These are phyloP conservation scores for Lepisosteus oculatus DNA, from an alignment of 2,113 vertebrate species.

Conservation along the genomic window DNA sequence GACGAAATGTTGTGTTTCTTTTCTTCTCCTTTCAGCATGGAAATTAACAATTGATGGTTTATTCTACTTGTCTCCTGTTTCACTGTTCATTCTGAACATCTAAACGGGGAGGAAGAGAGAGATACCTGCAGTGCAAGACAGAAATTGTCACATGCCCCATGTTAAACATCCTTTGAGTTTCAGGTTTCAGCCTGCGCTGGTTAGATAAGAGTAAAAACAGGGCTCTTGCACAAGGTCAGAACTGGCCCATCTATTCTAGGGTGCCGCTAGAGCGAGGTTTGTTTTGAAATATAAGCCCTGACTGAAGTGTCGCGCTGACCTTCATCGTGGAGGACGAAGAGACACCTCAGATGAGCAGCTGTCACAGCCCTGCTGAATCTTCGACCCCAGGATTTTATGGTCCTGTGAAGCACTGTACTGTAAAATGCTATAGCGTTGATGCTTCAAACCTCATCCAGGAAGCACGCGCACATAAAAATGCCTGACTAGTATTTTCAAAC, in stretches of 20 bases:
- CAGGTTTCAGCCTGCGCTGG: slow-evolving; percentile 11
- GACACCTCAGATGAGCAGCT: slow-evolving; percentile 48
- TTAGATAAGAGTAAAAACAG: slow-evolving; percentile 19
- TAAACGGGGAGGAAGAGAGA: too few species aligned
- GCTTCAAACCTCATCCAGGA: too few species aligned
- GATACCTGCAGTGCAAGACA: background rate
- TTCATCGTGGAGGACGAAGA: slow-evolving; percentile 49
- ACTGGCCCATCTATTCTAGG: slow-evolving; percentile 11
- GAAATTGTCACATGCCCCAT: background rate
- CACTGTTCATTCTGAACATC: too few species aligned
- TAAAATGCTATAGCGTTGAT: too few species aligned
- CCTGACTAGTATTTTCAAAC: background rate
- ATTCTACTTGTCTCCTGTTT: too few species aligned
- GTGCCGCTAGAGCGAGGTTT: slow-evolving; percentile 35
- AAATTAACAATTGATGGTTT: too few species aligned
- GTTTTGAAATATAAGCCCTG: slow-evolving; percentile 60
- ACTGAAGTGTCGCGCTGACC: slow-evolving; percentile 45
- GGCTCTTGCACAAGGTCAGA: background rate
- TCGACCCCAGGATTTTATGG: too few species aligned
- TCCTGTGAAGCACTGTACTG: too few species aligned
- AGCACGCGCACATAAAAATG: slow-evolving; percentile 5
- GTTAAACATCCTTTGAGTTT: slow-evolving; percentile 17
- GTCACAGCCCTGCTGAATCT: slow-evolving; percentile 17
- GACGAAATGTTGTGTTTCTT: too few species aligned
- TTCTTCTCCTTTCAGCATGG: too few species aligned